Conservation (phyloP, 2,888 invertebrate genomes). For the Dolomedes plantarius region DNA sequence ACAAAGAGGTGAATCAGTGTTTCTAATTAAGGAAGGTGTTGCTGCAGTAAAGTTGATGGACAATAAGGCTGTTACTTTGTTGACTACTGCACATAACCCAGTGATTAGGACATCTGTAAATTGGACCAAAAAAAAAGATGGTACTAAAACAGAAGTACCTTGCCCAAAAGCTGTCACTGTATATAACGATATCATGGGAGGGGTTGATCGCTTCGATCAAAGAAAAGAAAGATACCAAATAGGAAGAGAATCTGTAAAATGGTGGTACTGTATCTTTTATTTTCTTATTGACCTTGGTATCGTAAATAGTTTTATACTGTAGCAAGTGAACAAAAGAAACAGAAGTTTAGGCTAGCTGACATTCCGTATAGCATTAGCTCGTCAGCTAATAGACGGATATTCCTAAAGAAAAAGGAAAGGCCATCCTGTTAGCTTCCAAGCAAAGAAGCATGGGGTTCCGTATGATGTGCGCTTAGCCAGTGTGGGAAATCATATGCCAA, state of each 20-base stretch:
- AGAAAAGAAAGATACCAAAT: neutral
- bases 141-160: slow-evolving; percentile 12
- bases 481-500: slow-evolving; percentile 14
- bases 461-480: neutral
- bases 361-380: slow-evolving; percentile 19
- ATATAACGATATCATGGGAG: slow-evolving; percentile 3
- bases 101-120: neutral
- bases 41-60: slow-evolving; percentile 11
- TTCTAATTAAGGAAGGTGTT: neutral
- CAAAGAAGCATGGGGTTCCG: slow-evolving; percentile 11
- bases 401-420: neutral
- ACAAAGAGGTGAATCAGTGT: slow-evolving; percentile 3
- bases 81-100: slow-evolving; percentile 19
- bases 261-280: slow-evolving; percentile 15
- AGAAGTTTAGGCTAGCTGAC: slow-evolving; percentile 36
- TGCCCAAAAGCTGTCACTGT: slow-evolving; percentile 1
- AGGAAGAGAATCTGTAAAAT: slow-evolving; percentile 23
- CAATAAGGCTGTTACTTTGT: neutral
- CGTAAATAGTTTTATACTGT: neutral
- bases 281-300: slow-evolving; percentile 10
- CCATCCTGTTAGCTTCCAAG: slow-evolving; percentile 6
- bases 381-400: slow-evolving; percentile 17
- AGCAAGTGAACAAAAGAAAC: neutral
- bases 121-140: slow-evolving; percentile 7
- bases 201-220: slow-evolving; percentile 15